Base-by-base conservation (phyloP, 2,797 vertebrate genomes). In the Astyanax mexicanus region DNA sequence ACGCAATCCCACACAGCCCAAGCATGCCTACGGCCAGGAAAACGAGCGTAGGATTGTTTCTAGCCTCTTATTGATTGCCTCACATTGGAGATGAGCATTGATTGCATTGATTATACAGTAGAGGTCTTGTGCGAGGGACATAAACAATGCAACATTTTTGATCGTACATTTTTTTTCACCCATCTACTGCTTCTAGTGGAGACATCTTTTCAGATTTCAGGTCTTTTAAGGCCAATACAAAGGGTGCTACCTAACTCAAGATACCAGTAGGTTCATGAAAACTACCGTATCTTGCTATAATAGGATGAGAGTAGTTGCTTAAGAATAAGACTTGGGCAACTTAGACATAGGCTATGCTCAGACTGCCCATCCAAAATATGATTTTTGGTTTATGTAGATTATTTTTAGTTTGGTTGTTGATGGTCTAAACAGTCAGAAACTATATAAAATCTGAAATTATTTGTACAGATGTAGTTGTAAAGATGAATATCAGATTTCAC, bases 1-100 rank as follows among this genome's bases (percentile, higher is more conserved):
- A 67, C 72, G 32, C 71, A 61, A 77, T 68, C 75, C 78, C 72
- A 75, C 57, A 72, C 77, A 74, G 61, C 58, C 58, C 6, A 23
- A 64, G 45, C 19, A 17, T 25, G 57, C 67, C 47, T 38, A 44
- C 35, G 66, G 66, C 66, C 66, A 69, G 44, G 29, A 55, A 54
- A 74, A 71, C 27, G 49, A 25, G 55, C 47, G 60, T 47, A 49
- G 61, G 45, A 15, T 13, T 25, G 11, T 61, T 60, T 15, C 17
- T 29, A 44, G 69, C 45, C 10, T 71, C 65, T 37, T 35, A 61
- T 72, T 7, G 27, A 58, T 25, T 49, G 42, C 57, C 80, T 76
- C 76, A 75, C 37, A 35, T n/a, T n/a, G 45, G 52, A 77, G 13
- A 74, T 29, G 10, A 62, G 15, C 27, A 73, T 64, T 32, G 37